Conservation (phyloP, 2,888 invertebrate species). For the Plagodis dolabraria region DNA sequence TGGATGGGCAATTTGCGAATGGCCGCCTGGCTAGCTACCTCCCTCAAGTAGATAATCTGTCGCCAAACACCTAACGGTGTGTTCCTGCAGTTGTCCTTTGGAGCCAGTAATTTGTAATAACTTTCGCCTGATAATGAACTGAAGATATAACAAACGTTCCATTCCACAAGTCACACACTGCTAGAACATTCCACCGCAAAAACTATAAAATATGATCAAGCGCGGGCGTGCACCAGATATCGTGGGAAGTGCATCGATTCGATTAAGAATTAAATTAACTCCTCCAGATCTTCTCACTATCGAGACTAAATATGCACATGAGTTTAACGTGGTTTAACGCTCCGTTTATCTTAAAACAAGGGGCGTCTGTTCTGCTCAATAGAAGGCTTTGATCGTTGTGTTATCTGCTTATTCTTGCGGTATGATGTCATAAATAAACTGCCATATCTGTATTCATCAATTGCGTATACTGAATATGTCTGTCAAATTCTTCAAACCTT, state of each 20-base stretch:
- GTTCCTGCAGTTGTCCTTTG: no score
- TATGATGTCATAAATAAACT: conserved; percentile 1
- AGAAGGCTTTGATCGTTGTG: conserved; percentile 29
- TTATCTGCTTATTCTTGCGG: conserved; percentile 27
- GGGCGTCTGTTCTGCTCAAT: conserved; percentile 37
- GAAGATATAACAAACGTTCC: conserved; percentile 13
- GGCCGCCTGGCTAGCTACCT: no score
- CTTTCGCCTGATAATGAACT: conserved; percentile 25
- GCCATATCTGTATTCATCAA: no score
- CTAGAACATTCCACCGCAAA: conserved; percentile 32
- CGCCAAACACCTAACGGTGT: no score
- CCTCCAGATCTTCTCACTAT: conserved; percentile 48
- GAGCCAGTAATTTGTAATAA: no score
- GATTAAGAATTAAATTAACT: conserved; percentile 67
- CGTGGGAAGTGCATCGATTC: conserved; percentile 69
- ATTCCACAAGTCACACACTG: conserved; percentile 28
- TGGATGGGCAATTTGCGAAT: no score
- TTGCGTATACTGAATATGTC: no score
- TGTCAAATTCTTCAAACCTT: no score
- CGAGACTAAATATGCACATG: conserved; percentile 49
- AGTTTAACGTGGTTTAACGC: conserved; percentile 51
- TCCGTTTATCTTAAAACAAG: conserved; percentile 51
- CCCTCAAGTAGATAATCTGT: no score
- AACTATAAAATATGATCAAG: conserved; percentile 39
- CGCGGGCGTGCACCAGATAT: conserved; percentile 46